Percentiles rank a stretch among this genome's conserved stretches.
These are phyloP conservation scores for Hipparchia semele DNA, from an alignment of 2,888 invertebrate genomes.

Conservation along the genomic window DNA sequence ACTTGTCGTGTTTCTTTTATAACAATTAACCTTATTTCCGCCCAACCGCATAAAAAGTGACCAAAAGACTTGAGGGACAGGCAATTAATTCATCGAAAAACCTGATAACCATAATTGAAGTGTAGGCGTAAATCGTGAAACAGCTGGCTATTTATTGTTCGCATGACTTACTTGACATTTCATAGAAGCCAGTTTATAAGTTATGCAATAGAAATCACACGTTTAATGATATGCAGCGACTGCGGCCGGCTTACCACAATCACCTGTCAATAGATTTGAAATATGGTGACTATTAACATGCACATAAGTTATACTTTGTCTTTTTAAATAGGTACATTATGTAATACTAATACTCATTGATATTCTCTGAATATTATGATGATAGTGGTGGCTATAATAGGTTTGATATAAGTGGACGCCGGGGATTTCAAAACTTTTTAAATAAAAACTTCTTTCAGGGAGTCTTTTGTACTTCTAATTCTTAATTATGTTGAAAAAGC, in stretches of 20 bases:
- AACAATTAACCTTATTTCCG: conserved; percentile 52
- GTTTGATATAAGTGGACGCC: too few species aligned
- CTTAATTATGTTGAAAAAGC: too few species aligned
- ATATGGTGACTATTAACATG: conserved; percentile 41
- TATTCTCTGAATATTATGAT: too few species aligned
- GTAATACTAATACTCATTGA: too few species aligned
- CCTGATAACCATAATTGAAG: conserved; percentile 57
- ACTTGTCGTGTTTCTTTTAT: conserved; percentile 30
- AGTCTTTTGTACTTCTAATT: too few species aligned
- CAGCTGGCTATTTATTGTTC: conserved; percentile 63
- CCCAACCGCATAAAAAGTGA: conserved; percentile 48
- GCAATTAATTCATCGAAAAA: conserved; percentile 61
- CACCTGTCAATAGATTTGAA: conserved; percentile 64
- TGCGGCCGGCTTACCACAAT: conserved; percentile 64
- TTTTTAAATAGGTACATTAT: not conserved
- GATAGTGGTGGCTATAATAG: too few species aligned
- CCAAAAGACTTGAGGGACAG: conserved; percentile 51
- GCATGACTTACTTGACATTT: conserved; percentile 68
- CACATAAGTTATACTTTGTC: not conserved
- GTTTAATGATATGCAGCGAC: conserved; percentile 58
- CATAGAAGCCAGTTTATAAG: conserved; percentile 69
- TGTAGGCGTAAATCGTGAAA: conserved; percentile 58
- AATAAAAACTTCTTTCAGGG: too few species aligned
- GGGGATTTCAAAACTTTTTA: too few species aligned
- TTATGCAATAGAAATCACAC: conserved; percentile 74